Conservation (phyloP, 2,113 vertebrate genomes). For the Chlamydotis undulata region DNA sequence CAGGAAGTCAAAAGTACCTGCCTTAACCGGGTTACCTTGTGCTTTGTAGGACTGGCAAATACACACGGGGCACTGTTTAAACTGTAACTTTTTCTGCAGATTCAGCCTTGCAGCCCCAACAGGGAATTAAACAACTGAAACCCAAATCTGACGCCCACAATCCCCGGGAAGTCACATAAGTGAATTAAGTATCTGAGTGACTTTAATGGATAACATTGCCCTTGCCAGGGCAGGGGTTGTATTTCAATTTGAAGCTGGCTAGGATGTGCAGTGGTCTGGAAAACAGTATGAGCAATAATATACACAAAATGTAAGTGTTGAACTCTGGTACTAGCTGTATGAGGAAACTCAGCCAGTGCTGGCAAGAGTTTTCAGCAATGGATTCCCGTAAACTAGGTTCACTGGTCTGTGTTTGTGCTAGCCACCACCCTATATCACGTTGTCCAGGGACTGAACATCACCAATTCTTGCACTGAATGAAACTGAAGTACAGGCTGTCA, state of each 20-base stretch:
- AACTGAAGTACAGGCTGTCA: background rate
- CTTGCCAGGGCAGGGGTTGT: background rate
- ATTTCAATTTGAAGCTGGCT: slow-evolving; percentile 5
- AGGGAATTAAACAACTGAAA: slow-evolving; percentile 48
- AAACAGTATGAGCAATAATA: background rate
- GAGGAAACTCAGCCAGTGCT: background rate
- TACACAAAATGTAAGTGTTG: background rate
- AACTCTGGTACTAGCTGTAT: background rate
- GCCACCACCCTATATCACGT: background rate
- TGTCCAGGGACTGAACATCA: background rate
- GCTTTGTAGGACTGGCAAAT: slow-evolving; percentile 1
- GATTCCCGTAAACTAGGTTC: background rate
- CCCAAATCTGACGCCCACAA: slow-evolving; percentile 53
- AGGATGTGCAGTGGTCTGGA: background rate
- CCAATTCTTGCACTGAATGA: background rate
- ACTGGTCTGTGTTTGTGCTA: background rate
- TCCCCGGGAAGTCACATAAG: slow-evolving; percentile 4
- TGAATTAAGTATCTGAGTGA: background rate
- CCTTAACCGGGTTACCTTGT: slow-evolving; percentile 31
- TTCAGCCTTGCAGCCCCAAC: background rate
- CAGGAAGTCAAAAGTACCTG: slow-evolving; percentile 33
- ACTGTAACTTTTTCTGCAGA: slow-evolving; percentile 53
- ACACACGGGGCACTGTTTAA: background rate
- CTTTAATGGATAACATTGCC: background rate
- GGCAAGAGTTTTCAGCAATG: background rate